A percentile compares a stretch with the other conserved stretches of the same genome.
phyloP scores from a whole-genome alignment of 2,797 vertebrate species.

The Rhinella marina region DNA sequence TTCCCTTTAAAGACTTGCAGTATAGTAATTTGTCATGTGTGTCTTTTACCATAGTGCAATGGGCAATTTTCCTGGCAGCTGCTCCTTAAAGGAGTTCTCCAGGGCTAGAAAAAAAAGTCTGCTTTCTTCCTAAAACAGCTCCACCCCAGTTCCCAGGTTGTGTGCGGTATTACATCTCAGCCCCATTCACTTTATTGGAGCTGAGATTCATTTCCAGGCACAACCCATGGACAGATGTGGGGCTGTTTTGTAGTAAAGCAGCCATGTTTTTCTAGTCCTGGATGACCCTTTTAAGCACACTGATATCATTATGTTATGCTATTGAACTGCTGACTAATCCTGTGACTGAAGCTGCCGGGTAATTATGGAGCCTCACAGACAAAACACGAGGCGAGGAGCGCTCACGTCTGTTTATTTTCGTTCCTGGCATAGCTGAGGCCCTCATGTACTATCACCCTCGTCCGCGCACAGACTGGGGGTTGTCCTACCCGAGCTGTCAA shows the following conservation, averaged over 20 bases:
- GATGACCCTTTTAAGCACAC: background rate
- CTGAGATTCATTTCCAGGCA: no score
- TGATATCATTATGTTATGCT: conserved; percentile 6
- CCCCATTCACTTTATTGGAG: no score
- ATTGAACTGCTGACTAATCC: conserved; percentile 16
- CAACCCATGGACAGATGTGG: no score
- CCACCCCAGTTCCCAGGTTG: no score
- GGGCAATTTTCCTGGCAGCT: background rate
- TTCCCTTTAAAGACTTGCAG: no score
- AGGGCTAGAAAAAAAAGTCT: no score
- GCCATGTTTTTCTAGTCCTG: no score
- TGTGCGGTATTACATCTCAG: no score
- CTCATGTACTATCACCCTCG: background rate
- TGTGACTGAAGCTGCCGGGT: conserved; percentile 5
- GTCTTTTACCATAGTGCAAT: background rate
- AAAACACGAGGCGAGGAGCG: background rate
- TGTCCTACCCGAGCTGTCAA: background rate
- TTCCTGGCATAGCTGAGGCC: conserved; percentile 13
- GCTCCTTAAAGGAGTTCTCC: no score
- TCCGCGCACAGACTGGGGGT: background rate
- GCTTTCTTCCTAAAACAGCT: no score
- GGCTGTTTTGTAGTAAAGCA: no score
- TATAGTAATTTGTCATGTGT: no score
- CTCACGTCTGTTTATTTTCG: conserved; percentile 35
- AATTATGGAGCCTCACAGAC: conserved; percentile 15